phyloP scores from a whole-genome alignment of 2,888 invertebrate genomes.

The Nymphalis c-album region DNA sequence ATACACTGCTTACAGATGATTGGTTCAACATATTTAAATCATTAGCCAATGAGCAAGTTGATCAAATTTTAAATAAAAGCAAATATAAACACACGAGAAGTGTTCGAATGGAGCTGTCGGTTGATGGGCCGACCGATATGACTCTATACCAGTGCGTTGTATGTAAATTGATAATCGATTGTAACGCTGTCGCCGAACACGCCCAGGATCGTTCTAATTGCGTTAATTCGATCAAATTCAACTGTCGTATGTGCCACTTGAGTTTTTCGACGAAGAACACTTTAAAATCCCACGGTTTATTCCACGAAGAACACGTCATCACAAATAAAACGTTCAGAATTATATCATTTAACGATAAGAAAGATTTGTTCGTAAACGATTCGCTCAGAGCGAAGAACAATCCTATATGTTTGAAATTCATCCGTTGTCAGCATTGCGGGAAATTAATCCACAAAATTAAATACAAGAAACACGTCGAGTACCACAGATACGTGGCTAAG shows the following conservation, averaged over 20 bases:
- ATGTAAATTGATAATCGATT: slow-evolving; percentile 43
- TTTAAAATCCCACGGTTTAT: slow-evolving; percentile 36
- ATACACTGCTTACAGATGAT: slow-evolving; percentile 43
- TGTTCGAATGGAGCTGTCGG: slow-evolving; percentile 45
- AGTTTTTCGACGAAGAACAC: slow-evolving; percentile 28
- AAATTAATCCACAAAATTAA: slow-evolving; percentile 33
- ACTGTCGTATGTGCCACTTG: slow-evolving; percentile 34
- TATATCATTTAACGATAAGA: slow-evolving; percentile 41
- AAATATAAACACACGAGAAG: slow-evolving; percentile 46
- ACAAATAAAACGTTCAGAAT: slow-evolving; percentile 35
- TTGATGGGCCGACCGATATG: slow-evolving; percentile 47
- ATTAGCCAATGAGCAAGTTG: slow-evolving; percentile 45
- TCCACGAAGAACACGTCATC: slow-evolving; percentile 36
- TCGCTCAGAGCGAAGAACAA: slow-evolving; percentile 27
- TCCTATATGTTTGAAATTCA: slow-evolving; percentile 38
- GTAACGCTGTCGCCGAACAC: slow-evolving; percentile 35
- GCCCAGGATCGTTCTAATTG: slow-evolving; percentile 31
- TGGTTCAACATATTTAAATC: slow-evolving; percentile 53
- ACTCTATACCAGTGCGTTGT: slow-evolving; percentile 50
- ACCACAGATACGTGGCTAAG: slow-evolving; percentile 20
- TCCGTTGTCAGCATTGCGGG: slow-evolving; percentile 39
- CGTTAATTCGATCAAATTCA: slow-evolving; percentile 8
- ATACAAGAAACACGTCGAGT: slow-evolving; percentile 30
- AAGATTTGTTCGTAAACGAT: slow-evolving; percentile 35
- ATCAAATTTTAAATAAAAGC: slow-evolving; percentile 48